Evolutionary conservation across 2,888 invertebrate species (phyloP), one percentile per base, ranked within the genome.

Genomic region (Lathronympha strigana): DNA sequence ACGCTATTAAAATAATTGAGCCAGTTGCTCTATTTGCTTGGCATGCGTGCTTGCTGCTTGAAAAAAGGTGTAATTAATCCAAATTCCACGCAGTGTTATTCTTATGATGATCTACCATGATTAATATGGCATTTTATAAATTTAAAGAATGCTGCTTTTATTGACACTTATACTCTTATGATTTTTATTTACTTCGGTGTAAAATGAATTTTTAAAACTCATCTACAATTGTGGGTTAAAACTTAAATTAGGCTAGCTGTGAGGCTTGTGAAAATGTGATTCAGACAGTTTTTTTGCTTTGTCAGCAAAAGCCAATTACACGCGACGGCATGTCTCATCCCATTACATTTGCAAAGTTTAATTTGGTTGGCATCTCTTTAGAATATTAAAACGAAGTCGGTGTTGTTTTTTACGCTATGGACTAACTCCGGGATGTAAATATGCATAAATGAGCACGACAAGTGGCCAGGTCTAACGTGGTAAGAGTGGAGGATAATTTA

Each of bases 1-100:
- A 47, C 23, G 38, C 23, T 49, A 47, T 55, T 53, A 61, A 61
- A 61, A 23, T 17, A 55, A 55, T 66, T 40, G 47, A 76, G 72
- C 72, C 67, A 68, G 73, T 73, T 71, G 68, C 69, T 77, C 73
- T 71, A 66, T 75, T 73, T 69, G 68, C 72, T 73, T 71, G 71
- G 69, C 68, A 58, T 70, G 45, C 61, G 47, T 49, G 63, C 61
- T 60, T 51, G 63, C 43, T 47, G 40, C 38, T 45, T 67, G 50
- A 66, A 69, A 69, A 68, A 51, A n/a, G 2, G 31, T 51, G 33
- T 33, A 28, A 45, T 40, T 40, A 43, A 15, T 23, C 5, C 36
- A 33, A 31, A 64, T 58, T 64, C 19, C 31, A 36, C 51, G 40
- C 40, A 43, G 31, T 61, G 40, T 61, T 31, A 51, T 43, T 61